A percentile compares a stretch with the other conserved stretches of the same genome.
phyloP scores from a whole-genome alignment of 2,113 vertebrate genomes.

The Sinocyclocheilus anshuiensis region DNA sequence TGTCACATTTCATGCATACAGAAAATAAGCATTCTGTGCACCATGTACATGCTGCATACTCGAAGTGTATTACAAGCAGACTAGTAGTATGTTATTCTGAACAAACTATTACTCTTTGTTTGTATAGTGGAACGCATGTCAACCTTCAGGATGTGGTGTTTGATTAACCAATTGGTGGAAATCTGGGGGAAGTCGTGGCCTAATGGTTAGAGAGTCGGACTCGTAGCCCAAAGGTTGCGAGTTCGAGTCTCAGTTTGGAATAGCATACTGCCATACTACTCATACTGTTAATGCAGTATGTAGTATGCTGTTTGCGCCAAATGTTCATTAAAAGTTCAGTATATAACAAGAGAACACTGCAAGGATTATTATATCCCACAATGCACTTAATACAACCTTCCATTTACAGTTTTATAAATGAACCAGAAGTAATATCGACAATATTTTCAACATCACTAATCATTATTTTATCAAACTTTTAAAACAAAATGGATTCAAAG shows the following conservation, averaged over 20 bases:
- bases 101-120: neutral
- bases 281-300: neutral
- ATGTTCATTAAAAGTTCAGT: neutral
- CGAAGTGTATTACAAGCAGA: neutral
- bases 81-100: neutral
- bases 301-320: neutral
- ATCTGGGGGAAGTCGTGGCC: no score
- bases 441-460: neutral
- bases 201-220: no score
- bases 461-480: neutral
- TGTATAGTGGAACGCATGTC: neutral
- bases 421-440: neutral
- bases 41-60: neutral
- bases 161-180: no score
- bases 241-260: no score
- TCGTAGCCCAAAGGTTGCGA: no score
- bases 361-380: neutral
- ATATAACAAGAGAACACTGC: neutral
- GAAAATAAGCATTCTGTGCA: neutral
- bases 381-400: neutral
- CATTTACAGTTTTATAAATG: neutral
- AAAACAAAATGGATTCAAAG: neutral
- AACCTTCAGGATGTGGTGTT: neutral
- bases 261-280: neutral
- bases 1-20: neutral